Evolutionary conservation across 2,888 invertebrate genomes (phyloP).

Genomic region (Helicoverpa assulta): DNA sequence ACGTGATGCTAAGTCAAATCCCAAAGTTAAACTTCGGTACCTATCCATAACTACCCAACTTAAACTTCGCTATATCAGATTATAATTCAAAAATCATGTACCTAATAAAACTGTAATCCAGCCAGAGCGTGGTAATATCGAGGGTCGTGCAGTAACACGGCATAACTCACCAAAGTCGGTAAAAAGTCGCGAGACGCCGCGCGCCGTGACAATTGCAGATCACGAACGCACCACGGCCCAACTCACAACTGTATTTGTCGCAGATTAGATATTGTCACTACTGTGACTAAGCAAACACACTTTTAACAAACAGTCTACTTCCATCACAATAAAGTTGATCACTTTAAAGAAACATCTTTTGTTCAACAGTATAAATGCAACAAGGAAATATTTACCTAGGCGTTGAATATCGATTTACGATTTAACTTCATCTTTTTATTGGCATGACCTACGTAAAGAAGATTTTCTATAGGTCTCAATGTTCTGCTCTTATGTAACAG

Average conservation of each 20-base stretch:
- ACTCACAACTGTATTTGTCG: conserved; percentile 74
- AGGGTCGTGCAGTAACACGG: conserved; percentile 78
- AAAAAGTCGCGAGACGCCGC: conserved; percentile 82
- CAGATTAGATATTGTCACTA: conserved; percentile 73
- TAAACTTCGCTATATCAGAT: not conserved
- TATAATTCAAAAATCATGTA: conserved; percentile 4
- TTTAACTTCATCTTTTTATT: conserved; percentile 20
- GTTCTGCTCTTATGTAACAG: conserved; percentile 16
- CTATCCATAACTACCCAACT: not conserved
- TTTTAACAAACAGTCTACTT: conserved; percentile 27
- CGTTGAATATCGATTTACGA: conserved; percentile 32
- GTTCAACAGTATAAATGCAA: conserved; percentile 29
- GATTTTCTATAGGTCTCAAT: conserved; percentile 5
- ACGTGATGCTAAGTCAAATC: too few relatives aligned
- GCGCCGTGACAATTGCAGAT: conserved; percentile 76
- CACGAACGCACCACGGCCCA: conserved; percentile 79
- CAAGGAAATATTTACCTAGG: conserved; percentile 32
- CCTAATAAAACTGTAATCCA: conserved; percentile 38
- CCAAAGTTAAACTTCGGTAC: not conserved
- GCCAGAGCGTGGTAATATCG: conserved; percentile 63
- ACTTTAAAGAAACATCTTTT: conserved; percentile 35
- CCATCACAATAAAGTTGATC: conserved; percentile 27
- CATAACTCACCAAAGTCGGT: conserved; percentile 86
- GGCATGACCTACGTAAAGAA: conserved; percentile 2
- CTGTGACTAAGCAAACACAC: conserved; percentile 47